A percentile compares a stretch with the other conserved stretches of the same genome.
phyloP scores from a whole-genome alignment of 2,888 invertebrate species.

The Zhuqinia jingwanae region DNA sequence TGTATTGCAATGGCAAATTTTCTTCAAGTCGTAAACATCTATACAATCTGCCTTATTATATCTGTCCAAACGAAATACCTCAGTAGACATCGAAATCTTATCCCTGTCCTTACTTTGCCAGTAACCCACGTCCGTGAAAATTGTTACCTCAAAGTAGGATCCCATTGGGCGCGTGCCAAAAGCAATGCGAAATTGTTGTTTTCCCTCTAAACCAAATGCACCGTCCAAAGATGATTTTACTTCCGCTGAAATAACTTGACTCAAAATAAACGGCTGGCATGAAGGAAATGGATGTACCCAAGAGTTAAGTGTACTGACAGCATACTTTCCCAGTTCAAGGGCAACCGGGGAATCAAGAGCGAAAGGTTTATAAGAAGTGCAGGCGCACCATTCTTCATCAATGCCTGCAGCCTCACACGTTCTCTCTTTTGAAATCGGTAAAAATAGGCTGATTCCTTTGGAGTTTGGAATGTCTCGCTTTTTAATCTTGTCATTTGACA shows the following conservation, averaged over 20 bases:
- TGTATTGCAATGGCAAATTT: slow-evolving; percentile 53
- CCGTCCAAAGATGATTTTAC: slow-evolving; percentile 15
- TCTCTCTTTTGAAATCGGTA: slow-evolving; percentile 50
- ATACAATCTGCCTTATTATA: slow-evolving; percentile 25
- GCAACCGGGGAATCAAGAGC: not conserved
- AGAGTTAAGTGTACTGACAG: slow-evolving; percentile 40
- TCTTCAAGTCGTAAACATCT: slow-evolving; percentile 40
- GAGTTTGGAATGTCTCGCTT: not conserved
- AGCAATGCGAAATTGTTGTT: slow-evolving; percentile 10
- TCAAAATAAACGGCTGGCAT: not conserved
- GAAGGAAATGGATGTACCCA: slow-evolving; percentile 43
- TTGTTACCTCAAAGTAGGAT: slow-evolving; percentile 42
- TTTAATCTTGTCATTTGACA: not conserved
- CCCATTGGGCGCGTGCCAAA: not conserved
- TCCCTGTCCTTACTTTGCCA: not conserved
- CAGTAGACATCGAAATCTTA: slow-evolving; percentile 47
- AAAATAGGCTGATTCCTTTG: slow-evolving; percentile 54
- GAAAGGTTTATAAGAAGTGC: slow-evolving; percentile 40
- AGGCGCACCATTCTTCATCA: slow-evolving; percentile 68
- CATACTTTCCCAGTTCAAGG: slow-evolving; percentile 20
- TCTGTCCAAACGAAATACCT: slow-evolving; percentile 46
- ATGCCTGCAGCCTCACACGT: slow-evolving; percentile 61
- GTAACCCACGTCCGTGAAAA: slow-evolving; percentile 20
- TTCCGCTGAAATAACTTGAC: slow-evolving; percentile 2
- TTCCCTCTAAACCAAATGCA: not conserved